These are phyloP conservation scores for Altica lythri DNA, from an alignment of 2,888 invertebrate species.

Conservation along the genomic window DNA sequence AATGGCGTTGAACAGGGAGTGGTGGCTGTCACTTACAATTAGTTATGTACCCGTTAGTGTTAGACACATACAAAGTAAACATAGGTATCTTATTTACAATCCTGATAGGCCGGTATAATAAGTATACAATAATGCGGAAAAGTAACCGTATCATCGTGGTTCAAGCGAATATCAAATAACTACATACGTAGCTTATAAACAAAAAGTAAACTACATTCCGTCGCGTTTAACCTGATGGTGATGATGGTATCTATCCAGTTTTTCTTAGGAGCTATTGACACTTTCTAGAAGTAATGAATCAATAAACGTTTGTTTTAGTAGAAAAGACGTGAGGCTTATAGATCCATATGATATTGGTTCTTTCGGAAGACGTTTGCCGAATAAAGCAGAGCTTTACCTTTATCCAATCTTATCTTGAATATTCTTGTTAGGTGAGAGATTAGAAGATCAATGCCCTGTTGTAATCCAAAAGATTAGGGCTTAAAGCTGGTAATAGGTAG, in stretches of 20 bases:
- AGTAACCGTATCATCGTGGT: slow-evolving; percentile 43
- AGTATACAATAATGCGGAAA: slow-evolving; percentile 32
- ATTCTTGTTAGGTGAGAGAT: no score
- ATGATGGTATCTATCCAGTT: slow-evolving; percentile 11
- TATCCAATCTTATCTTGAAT: no score
- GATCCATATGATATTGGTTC: no score
- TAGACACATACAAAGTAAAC: slow-evolving; percentile 35
- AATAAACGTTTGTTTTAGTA: no score
- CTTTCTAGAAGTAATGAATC: slow-evolving; percentile 2
- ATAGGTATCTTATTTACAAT: slow-evolving; percentile 32
- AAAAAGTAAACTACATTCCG: slow-evolving; percentile 15
- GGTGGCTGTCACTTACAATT: slow-evolving; percentile 29
- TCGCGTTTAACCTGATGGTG: slow-evolving; percentile 5
- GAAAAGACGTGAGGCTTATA: no score
- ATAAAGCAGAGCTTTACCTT: no score
- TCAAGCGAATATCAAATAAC: slow-evolving; percentile 25
- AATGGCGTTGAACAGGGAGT: slow-evolving; percentile 21
- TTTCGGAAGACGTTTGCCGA: no score
- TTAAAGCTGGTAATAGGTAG: no score
- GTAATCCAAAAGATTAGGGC: no score
- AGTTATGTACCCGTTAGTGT: slow-evolving; percentile 39
- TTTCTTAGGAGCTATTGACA: slow-evolving; percentile 6
- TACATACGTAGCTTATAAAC: neutral
- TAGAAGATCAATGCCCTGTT: no score
- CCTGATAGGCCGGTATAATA: slow-evolving; percentile 16